phyloP scores from a whole-genome alignment of 2,888 invertebrate species.

The Dioctria linearis region DNA sequence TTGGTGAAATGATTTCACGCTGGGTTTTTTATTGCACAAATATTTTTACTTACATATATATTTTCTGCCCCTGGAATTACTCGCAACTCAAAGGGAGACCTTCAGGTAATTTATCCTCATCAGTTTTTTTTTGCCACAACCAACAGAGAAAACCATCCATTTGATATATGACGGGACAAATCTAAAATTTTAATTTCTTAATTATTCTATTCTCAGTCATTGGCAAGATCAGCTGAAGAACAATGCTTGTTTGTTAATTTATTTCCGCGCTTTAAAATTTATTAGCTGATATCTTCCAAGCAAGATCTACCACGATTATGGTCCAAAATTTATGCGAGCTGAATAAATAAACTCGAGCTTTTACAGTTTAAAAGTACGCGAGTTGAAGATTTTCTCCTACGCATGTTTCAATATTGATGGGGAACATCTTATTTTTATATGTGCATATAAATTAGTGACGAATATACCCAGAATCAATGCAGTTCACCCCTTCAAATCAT shows the following conservation, averaged over 20 bases:
- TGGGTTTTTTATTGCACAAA: constrained; percentile 52
- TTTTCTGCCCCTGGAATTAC: constrained; percentile 40
- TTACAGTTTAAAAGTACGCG: too few species aligned
- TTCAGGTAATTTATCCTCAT: constrained; percentile 51
- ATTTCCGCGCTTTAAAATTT: constrained; percentile 9
- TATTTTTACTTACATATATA: constrained; percentile 40
- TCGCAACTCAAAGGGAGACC: background rate
- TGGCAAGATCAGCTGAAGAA: background rate
- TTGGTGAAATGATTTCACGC: constrained; percentile 47
- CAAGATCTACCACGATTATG: background rate
- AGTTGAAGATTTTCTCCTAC: too few species aligned
- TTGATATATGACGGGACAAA: constrained; percentile 50
- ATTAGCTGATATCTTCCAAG: background rate
- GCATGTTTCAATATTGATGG: background rate
- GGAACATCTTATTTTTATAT: constrained; percentile 29
- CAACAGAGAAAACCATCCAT: background rate
- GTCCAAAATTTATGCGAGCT: too few species aligned
- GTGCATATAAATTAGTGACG: constrained; percentile 18
- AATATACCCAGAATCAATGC: constrained; percentile 29
- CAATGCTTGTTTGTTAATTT: background rate
- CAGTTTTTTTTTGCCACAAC: constrained; percentile 10
- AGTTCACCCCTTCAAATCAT: constrained; percentile 54
- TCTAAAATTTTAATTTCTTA: constrained; percentile 45
- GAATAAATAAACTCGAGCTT: too few species aligned
- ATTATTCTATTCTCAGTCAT: constrained; percentile 36